phyloP scores from a whole-genome alignment of 2,888 invertebrate genomes.

The Azorinus chamasolen region DNA sequence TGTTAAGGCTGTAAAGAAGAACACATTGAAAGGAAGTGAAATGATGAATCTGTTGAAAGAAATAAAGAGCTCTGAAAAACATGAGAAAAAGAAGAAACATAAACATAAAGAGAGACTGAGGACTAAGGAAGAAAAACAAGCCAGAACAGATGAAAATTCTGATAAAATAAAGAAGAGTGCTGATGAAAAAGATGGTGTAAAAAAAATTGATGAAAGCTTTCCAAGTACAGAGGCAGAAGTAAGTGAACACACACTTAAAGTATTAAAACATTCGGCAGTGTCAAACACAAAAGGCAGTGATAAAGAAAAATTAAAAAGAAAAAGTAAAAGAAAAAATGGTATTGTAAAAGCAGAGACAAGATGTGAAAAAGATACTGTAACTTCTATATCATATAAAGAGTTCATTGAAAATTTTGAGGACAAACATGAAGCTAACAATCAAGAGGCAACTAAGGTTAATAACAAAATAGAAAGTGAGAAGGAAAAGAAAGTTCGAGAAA shows the following conservation, averaged over 20 bases:
- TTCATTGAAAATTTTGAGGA: slow-evolving; percentile 33
- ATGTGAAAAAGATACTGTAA: neutral
- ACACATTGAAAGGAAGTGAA: slow-evolving; percentile 52
- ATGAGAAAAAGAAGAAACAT: slow-evolving; percentile 49
- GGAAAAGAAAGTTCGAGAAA: neutral
- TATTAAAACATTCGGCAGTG: too few relatives aligned
- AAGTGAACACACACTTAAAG: too few relatives aligned
- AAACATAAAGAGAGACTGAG: slow-evolving; percentile 30
- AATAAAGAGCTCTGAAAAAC: slow-evolving; percentile 36
- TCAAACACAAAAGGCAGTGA: too few relatives aligned
- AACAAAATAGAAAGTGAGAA: slow-evolving; percentile 16
- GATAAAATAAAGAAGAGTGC: slow-evolving; percentile 11
- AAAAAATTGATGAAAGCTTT: neutral
- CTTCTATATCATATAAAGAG: slow-evolving; percentile 22
- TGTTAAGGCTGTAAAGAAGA: slow-evolving; percentile 1
- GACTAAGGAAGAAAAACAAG: slow-evolving; percentile 10
- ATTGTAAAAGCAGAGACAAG: neutral
- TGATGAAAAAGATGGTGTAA: slow-evolving; percentile 5
- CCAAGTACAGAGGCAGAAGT: too few relatives aligned
- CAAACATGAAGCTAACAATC: slow-evolving; percentile 9
- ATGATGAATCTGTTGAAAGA: slow-evolving; percentile 59
- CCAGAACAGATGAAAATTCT: slow-evolving; percentile 18
- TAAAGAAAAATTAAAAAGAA: neutral
- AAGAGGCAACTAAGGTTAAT: neutral
- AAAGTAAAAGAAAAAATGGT: slow-evolving; percentile 10